A percentile compares a stretch with the other conserved stretches of the same genome.
Conservation (phyloP, 2,888 invertebrate species). For the Eumacrocentrus americanus region DNA sequence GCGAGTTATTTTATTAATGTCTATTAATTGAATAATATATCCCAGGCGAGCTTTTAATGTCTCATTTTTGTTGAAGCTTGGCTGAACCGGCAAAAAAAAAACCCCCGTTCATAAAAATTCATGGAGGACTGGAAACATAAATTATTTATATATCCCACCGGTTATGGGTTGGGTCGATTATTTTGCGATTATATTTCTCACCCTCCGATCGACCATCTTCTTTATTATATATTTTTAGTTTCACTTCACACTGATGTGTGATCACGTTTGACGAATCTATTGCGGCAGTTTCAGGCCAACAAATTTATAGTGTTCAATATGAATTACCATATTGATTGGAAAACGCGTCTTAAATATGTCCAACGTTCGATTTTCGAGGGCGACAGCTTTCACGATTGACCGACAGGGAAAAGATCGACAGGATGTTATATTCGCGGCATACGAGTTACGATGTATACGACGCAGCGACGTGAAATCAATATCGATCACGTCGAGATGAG, state of each 20-base stretch:
- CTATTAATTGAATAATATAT: conserved; percentile 6
- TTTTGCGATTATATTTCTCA: conserved; percentile 26
- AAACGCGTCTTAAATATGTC: conserved; percentile 25
- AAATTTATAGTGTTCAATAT: conserved; percentile 34
- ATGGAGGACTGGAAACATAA: conserved; percentile 37
- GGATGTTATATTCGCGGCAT: conserved; percentile 2
- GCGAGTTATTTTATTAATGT: conserved; percentile 1
- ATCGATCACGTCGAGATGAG: conserved; percentile 21
- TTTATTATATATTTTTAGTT: not conserved
- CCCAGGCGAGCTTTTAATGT: conserved; percentile 28
- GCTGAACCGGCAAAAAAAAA: conserved; percentile 29
- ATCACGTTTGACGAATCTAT: conserved; percentile 24
- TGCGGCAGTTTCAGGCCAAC: conserved; percentile 7
- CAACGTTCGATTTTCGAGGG: conserved; percentile 6
- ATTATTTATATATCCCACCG: conserved; percentile 38
- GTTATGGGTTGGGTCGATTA: conserved; percentile 22
- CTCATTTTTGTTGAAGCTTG: conserved; percentile 30
- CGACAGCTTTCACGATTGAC: conserved; percentile 9
- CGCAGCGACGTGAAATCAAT: conserved; percentile 25
- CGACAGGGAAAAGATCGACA: not conserved
- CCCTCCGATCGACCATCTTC: not conserved
- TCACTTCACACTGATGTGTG: no score
- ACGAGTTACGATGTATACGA: conserved; percentile 2
- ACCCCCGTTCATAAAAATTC: conserved; percentile 42
- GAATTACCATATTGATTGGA: conserved; percentile 41